phyloP scores from a whole-genome alignment of 1,140 invertebrate species.

The Asbolus verrucosus region DNA sequence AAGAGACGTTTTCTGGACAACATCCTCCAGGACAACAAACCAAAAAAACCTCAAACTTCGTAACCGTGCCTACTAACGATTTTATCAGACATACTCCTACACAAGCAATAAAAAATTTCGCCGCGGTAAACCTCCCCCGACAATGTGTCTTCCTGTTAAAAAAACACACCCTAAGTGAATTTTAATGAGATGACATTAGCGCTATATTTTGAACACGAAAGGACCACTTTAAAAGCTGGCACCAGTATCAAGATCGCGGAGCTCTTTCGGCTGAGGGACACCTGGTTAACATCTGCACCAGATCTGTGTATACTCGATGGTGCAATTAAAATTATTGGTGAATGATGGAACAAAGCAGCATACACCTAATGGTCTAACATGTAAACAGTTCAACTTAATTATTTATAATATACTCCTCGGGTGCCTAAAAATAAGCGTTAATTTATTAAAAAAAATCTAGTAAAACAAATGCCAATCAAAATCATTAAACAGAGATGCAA shows the following conservation, averaged over 20 bases:
- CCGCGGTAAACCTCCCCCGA: too few species aligned
- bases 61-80: too few species aligned
- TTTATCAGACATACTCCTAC: too few species aligned
- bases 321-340: constrained; percentile 28
- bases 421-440: constrained; percentile 7
- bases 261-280: background rate
- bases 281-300: constrained; percentile 1
- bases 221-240: background rate
- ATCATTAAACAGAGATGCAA: constrained; percentile 4
- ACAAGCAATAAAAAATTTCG: too few species aligned
- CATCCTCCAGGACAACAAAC: too few species aligned
- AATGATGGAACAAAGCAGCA: constrained; percentile 30
- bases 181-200: constrained; percentile 12
- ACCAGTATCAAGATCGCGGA: background rate
- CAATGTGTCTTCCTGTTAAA: too few species aligned
- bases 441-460: background rate
- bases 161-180: constrained; percentile 35
- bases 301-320: background rate
- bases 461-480: constrained; percentile 21
- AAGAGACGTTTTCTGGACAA: too few species aligned
- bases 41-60: too few species aligned
- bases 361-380: constrained; percentile 1
- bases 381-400: constrained; percentile 34
- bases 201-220: constrained; percentile 14
- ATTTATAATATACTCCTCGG: constrained; percentile 29